Base-by-base conservation (phyloP, 23 tunicate species). In the Corella eumyota region DNA sequence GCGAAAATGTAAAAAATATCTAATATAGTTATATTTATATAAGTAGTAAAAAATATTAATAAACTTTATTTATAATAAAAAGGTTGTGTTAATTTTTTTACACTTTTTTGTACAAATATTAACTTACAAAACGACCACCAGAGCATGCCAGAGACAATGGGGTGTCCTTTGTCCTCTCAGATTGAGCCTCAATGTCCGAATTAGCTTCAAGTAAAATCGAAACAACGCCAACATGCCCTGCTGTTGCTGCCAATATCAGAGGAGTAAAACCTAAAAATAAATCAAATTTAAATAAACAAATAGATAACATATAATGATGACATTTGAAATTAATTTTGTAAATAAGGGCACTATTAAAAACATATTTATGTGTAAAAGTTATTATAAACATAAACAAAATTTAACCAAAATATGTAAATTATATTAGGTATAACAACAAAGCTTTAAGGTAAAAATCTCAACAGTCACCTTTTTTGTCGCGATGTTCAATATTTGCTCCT, bases 111-210 rank as follows among this genome's bases (percentile, higher is more conserved):
- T 40, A 40, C 48, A 40, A 15, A 40, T 9, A 40, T 11, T 22
- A 17, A 77, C 79, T 15, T 55, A 72, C 78, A 72, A 78, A 50
- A 3, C 96, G 44, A 4, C 99, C 99, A 34, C 99, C 95, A 51
- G 99, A 93, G 58, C 99, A 93, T 2, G 99, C 99, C 38, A 93
- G 79, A 3, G 99, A 93, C 48, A 93, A 52, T 2, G 99, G 95
- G 32, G 99, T 93, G 67, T 93, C 99, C 61, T 93, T 93, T 2
- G 99, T 93, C 27, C 99, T 72, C 13, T 85, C 95, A 23, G 83
- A 77, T 34, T 88, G 95, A 30, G 99, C 95, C 50, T 93, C 99
- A 62, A 93, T 77, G 45, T 93, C 93, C 20, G 95, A 90, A 32
- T 73, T 68, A 24, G 90, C 78, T 11, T 85, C 95, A n/a, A 85